Evolutionary conservation across 2,797 vertebrate species (phyloP), one percentile per base, ranked within the genome.

Genomic region (Borostomias antarcticus): DNA sequence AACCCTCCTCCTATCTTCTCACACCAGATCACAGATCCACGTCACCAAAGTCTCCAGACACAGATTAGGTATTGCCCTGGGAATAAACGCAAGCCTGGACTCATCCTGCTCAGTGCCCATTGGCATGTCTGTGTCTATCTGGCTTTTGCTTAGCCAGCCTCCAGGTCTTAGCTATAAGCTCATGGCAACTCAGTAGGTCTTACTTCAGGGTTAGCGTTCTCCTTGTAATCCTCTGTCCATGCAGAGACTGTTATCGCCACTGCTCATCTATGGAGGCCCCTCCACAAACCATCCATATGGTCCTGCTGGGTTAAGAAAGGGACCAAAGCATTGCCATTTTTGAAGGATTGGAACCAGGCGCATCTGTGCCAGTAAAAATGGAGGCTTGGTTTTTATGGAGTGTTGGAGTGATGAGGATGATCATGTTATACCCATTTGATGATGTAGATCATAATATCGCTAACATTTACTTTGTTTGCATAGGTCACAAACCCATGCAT

Each of bases 31-130:
- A 32, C 30, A 54, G 29, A 29, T 17, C 52, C 17, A 30, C 13
- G 26, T n/a, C 51, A 53, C 47, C 47, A 50, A 8, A n/a, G 21
- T 19, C 47, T 17, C 26, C 13, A 53, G 5, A 11, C 25, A 53
- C 26, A 53, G 51, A 53, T 53, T 53, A 29, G 6, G 26, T 9
- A n/a, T 56, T 8, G 9, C 17, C 32, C 29, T 56, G 53, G n/a
- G 53, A 56, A n/a, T 30, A 56, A 50, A 50, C 7, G 43, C 29
- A 19, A 17, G 28, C 32, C 53, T 17, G 53, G n/a, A 56, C 53
- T 32, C 15, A 32, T 56, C 29, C 9, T 30, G 29, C 53, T 56
- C 29, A 29, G 28, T 30, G 15, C 15, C 30, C 26, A 13, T 7
- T 32, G 53, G 53, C 53, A 28, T 53, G 51, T 15, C 51, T 25